Conservation (phyloP, 2,888 invertebrate genomes). For the Trichopria drosophilae region DNA sequence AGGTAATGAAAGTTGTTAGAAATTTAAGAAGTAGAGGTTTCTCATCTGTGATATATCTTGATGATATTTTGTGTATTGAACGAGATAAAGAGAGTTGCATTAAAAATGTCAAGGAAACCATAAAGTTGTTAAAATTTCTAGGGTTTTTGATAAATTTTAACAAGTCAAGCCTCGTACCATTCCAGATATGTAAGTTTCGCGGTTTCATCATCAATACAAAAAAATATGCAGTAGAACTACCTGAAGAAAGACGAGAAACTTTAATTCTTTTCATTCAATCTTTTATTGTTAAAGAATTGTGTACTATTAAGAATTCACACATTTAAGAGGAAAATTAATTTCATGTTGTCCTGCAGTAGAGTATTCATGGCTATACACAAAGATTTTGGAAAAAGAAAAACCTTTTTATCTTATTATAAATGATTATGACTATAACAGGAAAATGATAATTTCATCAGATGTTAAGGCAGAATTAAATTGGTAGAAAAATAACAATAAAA, state of each 20-base stretch:
- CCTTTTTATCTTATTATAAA: constrained; percentile 4
- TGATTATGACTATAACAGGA: constrained; percentile 4
- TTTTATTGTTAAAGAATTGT: background rate
- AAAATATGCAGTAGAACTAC: constrained; percentile 6
- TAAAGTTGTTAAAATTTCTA: background rate
- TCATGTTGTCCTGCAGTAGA: constrained; percentile 21
- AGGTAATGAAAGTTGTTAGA: constrained; percentile 25
- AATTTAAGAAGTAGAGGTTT: constrained; percentile 12
- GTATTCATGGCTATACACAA: constrained; percentile 21
- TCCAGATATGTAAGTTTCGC: constrained; percentile 62
- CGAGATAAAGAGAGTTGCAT: constrained; percentile 3
- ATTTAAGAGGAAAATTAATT: constrained; percentile 22
- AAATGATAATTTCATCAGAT: constrained; percentile 10
- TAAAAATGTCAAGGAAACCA: constrained; percentile 11
- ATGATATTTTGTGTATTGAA: constrained; percentile 24
- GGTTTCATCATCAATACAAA: constrained; percentile 15
- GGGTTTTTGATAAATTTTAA: constrained; percentile 21
- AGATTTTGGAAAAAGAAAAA: constrained; percentile 20
- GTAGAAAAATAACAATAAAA: constrained; percentile 12
- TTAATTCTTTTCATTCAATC: background rate
- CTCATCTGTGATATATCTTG: constrained; percentile 24
- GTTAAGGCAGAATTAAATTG: constrained; percentile 9
- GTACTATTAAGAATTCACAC: constrained; percentile 14
- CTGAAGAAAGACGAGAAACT: constrained; percentile 11
- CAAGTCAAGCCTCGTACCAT: constrained; percentile 56